phyloP scores from a whole-genome alignment of 2,888 invertebrate genomes.

The Phortica magna region DNA sequence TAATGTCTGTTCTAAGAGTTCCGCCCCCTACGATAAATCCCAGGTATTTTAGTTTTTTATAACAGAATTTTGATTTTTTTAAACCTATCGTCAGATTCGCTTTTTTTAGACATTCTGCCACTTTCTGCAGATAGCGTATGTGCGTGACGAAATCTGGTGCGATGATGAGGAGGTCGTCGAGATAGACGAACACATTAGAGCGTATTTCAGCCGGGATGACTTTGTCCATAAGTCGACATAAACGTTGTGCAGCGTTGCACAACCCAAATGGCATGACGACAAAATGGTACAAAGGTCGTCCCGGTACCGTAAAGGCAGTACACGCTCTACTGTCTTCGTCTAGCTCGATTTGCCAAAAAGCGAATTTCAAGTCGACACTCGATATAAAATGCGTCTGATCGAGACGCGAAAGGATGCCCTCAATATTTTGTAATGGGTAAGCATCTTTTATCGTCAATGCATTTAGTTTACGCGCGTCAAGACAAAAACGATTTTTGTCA shows the following conservation, averaged over 20 bases:
- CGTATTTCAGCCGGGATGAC: conserved; percentile 37
- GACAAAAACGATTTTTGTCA: conserved; percentile 41
- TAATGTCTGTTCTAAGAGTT: not conserved
- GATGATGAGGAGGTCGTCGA: conserved; percentile 45
- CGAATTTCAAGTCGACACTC: conserved; percentile 40
- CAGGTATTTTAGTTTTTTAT: conserved; percentile 34
- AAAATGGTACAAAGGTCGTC: conserved; percentile 44
- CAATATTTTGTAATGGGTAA: conserved; percentile 25
- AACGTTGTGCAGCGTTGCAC: not conserved
- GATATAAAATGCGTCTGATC: conserved; percentile 41
- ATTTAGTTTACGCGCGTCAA: conserved; percentile 38
- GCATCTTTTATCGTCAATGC: conserved; percentile 4
- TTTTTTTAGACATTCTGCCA: conserved; percentile 26
- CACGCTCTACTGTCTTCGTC: conserved; percentile 27
- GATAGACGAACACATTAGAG: conserved; percentile 40
- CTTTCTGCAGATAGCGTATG: conserved; percentile 22
- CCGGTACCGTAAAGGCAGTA: conserved; percentile 43
- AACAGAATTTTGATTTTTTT: conserved; percentile 38
- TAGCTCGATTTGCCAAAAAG: conserved; percentile 35
- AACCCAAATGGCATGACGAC: conserved; percentile 39
- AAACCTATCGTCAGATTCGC: conserved; percentile 39
- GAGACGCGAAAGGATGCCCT: conserved; percentile 32
- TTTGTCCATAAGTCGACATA: conserved; percentile 45
- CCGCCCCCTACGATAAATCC: conserved; percentile 13
- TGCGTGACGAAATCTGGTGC: conserved; percentile 38